Conservation (phyloP, 2,797 vertebrate species). For the Chloroceryle inda region DNA sequence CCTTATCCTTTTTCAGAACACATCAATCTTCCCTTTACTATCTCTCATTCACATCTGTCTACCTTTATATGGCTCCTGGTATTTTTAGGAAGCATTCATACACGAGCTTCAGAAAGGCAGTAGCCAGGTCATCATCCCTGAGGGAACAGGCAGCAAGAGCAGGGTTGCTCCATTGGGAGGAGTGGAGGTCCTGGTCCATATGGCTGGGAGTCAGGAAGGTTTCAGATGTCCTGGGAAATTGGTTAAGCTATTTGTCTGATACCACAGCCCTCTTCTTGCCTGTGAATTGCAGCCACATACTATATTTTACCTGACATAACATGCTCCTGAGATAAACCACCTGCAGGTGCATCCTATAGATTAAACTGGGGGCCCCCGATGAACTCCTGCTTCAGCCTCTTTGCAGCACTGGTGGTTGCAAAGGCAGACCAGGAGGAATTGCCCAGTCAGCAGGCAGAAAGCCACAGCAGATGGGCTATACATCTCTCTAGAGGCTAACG, state of each 20-base stretch:
- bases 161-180: not conserved
- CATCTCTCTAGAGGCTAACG: not conserved
- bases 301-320: not conserved
- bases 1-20: not conserved
- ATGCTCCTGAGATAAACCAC: not conserved
- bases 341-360: not conserved
- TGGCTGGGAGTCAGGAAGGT: not conserved
- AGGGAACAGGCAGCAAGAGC: not conserved
- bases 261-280: not conserved
- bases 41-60: not conserved
- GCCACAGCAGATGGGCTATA: not conserved
- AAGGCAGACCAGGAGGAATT: not conserved
- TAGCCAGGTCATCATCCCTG: not conserved
- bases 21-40: not conserved
- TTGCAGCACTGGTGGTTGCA: not conserved
- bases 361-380: not conserved
- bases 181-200: not conserved
- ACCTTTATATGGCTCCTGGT: not conserved
- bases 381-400: not conserved
- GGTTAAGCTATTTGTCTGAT: not conserved
- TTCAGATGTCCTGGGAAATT: not conserved
- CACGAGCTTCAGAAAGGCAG: not conserved
- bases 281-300: accelerated
- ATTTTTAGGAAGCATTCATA: not conserved
- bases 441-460: not conserved